These are phyloP conservation scores for Epirrita christyi DNA, from an alignment of 2,888 invertebrate species.

Conservation along the genomic window DNA sequence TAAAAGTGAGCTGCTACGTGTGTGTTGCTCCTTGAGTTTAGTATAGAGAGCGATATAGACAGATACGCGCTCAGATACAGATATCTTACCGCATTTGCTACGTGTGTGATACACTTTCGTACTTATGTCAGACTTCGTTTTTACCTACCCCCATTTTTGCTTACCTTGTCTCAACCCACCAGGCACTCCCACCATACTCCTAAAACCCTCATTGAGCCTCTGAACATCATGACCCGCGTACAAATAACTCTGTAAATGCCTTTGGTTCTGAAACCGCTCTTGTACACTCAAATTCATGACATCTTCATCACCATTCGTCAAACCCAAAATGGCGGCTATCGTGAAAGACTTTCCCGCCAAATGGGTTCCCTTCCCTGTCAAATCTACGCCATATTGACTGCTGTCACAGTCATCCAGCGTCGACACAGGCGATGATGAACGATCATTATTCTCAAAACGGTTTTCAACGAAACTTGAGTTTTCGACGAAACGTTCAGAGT, in stretches of 20 bases:
- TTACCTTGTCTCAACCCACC: constrained; percentile 69
- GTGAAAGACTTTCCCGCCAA: constrained; percentile 91
- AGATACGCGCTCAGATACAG: too few species aligned
- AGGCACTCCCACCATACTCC: constrained; percentile 64
- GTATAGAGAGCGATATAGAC: too few species aligned
- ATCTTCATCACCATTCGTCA: constrained; percentile 83
- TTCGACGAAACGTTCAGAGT: constrained; percentile 43
- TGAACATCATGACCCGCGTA: constrained; percentile 74
- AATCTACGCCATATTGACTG: constrained; percentile 72
- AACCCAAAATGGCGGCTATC: constrained; percentile 93
- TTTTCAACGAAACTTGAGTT: constrained; percentile 44
- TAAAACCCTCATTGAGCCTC: constrained; percentile 70
- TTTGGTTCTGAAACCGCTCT: constrained; percentile 71
- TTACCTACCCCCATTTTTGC: constrained; percentile 18
- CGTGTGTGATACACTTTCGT: too few species aligned
- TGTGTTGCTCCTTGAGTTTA: too few species aligned
- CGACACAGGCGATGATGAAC: constrained; percentile 68
- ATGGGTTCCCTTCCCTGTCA: constrained; percentile 73
- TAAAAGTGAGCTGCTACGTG: too few species aligned
- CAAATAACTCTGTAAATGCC: constrained; percentile 72
- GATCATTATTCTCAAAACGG: constrained; percentile 55
- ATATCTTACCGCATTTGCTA: too few species aligned
- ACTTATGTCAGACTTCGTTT: too few species aligned
- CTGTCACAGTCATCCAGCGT: constrained; percentile 72
- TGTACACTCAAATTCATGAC: constrained; percentile 85